Conservation (phyloP, 2,888 invertebrate species). For the Hypselothyrea guttata region DNA sequence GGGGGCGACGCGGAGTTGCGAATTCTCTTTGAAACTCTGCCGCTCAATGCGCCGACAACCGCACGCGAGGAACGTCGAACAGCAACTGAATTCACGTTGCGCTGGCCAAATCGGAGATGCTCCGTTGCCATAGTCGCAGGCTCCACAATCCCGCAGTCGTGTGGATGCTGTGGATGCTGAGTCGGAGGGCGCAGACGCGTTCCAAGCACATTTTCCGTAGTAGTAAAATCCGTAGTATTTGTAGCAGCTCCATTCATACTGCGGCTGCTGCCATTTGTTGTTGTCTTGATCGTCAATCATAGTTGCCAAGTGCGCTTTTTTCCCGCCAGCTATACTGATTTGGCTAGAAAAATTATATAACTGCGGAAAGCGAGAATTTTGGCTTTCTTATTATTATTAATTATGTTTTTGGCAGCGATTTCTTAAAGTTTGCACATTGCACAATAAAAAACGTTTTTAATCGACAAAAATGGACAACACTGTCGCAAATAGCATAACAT, state of each 20-base stretch:
- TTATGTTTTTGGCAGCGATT: no score
- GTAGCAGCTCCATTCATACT: constrained; percentile 47
- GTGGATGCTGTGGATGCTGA: constrained; percentile 66
- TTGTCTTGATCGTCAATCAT: constrained; percentile 33
- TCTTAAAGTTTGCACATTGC: no score
- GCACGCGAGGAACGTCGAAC: constrained; percentile 78
- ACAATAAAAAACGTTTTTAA: no score
- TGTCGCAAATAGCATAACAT: not conserved
- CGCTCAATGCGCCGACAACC: constrained; percentile 71
- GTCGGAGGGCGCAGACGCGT: constrained; percentile 55
- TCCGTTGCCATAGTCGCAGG: constrained; percentile 34
- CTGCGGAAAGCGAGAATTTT: no score
- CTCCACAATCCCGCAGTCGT: constrained; percentile 14
- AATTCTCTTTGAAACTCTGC: not conserved
- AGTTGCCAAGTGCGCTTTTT: no score
- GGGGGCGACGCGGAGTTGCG: constrained; percentile 2
- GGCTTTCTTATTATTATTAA: no score
- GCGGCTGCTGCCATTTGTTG: constrained; percentile 1
- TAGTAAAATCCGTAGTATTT: constrained; percentile 68
- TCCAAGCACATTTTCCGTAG: constrained; percentile 27
- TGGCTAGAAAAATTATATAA: no score
- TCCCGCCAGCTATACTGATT: no score
- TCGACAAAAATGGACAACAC: no score
- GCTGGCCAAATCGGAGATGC: constrained; percentile 58
- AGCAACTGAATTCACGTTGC: constrained; percentile 79